Evolutionary conservation across 2,888 invertebrate species (phyloP).

Genomic region (Cyrtodaria siliqua): DNA sequence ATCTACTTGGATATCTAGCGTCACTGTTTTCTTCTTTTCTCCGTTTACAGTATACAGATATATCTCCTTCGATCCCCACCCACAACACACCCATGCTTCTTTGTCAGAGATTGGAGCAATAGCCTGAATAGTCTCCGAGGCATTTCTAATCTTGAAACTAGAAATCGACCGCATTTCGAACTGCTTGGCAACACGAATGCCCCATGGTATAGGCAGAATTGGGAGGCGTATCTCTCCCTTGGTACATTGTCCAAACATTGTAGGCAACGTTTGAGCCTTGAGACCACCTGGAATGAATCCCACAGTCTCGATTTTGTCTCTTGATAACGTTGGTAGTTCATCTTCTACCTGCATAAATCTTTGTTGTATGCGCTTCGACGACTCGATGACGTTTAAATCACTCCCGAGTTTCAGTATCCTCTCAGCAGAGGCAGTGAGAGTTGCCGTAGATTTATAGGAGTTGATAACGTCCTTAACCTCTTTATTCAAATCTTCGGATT

Average conservation of each 20-base stretch:
- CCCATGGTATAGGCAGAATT: constrained; percentile 68
- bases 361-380: constrained; percentile 64
- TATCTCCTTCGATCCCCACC: constrained; percentile 70
- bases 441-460: constrained; percentile 60
- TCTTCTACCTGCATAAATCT: constrained; percentile 68
- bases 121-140: constrained; percentile 67
- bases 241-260: constrained; percentile 68
- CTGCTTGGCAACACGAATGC: constrained; percentile 64
- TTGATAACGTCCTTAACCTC: constrained; percentile 55
- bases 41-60: constrained; percentile 63
- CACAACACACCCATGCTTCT: constrained; percentile 70
- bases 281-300: constrained; percentile 66
- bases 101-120: constrained; percentile 69
- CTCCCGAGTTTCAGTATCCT: constrained; percentile 66
- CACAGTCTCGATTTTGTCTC: constrained; percentile 57
- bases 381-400: constrained; percentile 63
- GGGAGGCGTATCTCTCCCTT: constrained; percentile 67
- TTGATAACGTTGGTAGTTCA: constrained; percentile 60
- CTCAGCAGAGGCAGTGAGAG: constrained; percentile 64
- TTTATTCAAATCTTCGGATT: constrained; percentile 58
- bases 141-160: constrained; percentile 55
- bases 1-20: constrained; percentile 68
- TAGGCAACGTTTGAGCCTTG: constrained; percentile 55
- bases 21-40: constrained; percentile 59
- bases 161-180: constrained; percentile 66